Base-by-base conservation (phyloP, 35 echinoderm and acorn worm genomes). In the Chiridota heheva region DNA sequence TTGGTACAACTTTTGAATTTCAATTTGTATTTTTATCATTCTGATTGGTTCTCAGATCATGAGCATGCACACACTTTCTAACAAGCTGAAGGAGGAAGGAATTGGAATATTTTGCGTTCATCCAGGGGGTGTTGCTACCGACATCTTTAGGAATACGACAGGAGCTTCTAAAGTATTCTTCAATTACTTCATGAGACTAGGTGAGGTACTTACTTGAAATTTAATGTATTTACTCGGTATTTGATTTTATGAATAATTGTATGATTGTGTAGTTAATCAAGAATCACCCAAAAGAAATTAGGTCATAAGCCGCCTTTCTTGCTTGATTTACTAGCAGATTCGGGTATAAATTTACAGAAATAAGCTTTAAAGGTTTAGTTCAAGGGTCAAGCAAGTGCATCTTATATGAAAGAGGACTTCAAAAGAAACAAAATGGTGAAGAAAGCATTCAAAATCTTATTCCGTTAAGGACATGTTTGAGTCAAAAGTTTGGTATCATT, bases 41-140 rank as follows among this genome's bases (percentile, higher is more conserved):
- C n/a, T 25, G 3, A 25, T 3, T 25, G 17, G 34, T 1, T 27
- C 36, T 55, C 60, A 88, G 85, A 20, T 88, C 40, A 88, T 88
- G 85, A 44, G 44, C 20, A 68, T 80, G 49, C 43, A 55, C 49
- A 24, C 63, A 26, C 41, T 88, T 1, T 33, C 44, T 1, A 64
- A 67, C 16, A 43, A 76, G 16, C 34, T 88, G 17, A 35, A 88
- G 48, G 76, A 40, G 25, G 53, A 61, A 49, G 76, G 76, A 17
- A 42, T 88, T 8, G 39, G 75, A 8, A 40, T 80, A 1, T 80
- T 81, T 58, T 66, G 74, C 0, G 24, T 88, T 4, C 42, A 88
- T 49, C 85, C 85, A 41, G 85, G 85, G 4, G 33, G 58, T 20
- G 85, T 88, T 0, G 75, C 79, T 17, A 88, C 85, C 0, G 75